Percentiles rank a stretch among this genome's conserved stretches.
phyloP scores from a whole-genome alignment of 2,113 vertebrate genomes.

The Etheostoma cragini region DNA sequence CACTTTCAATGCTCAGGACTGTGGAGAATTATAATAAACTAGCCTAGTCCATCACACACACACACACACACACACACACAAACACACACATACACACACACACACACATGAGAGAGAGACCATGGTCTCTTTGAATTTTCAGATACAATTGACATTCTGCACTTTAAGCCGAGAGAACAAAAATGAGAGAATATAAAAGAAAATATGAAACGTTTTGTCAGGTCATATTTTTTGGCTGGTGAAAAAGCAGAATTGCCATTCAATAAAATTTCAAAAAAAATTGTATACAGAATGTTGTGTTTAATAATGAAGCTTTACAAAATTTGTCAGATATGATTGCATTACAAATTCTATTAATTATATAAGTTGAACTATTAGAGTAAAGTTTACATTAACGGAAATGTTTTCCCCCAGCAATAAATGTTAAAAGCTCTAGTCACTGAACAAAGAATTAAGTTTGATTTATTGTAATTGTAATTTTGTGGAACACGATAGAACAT shows the following conservation, averaged over 20 bases:
- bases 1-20: conserved; percentile 44
- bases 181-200: neutral
- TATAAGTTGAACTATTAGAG: no score
- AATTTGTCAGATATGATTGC: no score
- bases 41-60: neutral
- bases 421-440: no score
- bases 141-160: conserved; percentile 22
- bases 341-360: no score
- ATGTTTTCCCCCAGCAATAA: no score
- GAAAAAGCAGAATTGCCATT: neutral
- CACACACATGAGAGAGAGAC: neutral
- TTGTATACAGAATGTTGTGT: no score
- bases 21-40: conserved; percentile 56
- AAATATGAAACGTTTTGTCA: neutral
- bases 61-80: conserved; percentile 11
- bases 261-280: no score
- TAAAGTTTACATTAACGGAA: no score
- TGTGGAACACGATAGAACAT: no score
- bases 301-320: no score
- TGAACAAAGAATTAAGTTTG: no score
- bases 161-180: conserved; percentile 5
- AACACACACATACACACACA: conserved; percentile 2
- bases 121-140: neutral
- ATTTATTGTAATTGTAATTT: no score
- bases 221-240: neutral